Percentiles rank a stretch among this genome's conserved stretches.
Evolutionary conservation across 2,888 invertebrate genomes (phyloP).

Genomic region (Leptura quadrifasciata): DNA sequence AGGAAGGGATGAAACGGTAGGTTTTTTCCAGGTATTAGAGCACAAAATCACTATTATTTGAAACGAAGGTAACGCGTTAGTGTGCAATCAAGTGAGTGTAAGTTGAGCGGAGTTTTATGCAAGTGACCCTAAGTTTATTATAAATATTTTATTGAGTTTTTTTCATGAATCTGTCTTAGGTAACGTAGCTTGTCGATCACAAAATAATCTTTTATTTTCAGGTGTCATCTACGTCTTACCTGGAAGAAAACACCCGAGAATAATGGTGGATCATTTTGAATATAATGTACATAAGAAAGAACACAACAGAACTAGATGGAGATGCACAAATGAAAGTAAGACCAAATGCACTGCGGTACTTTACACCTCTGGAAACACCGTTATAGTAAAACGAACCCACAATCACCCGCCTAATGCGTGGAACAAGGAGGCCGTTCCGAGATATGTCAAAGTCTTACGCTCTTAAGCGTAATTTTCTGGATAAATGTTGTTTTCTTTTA

Average conservation of each 20-base stretch:
- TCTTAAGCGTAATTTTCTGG: background rate
- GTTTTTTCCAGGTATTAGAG: no score
- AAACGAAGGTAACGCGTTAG: no score
- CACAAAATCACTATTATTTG: no score
- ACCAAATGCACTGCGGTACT: constrained; percentile 57
- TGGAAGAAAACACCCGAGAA: constrained; percentile 61
- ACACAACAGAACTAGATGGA: constrained; percentile 58
- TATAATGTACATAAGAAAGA: constrained; percentile 58
- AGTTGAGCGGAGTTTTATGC: no score
- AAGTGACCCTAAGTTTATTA: no score
- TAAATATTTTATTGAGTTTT: no score
- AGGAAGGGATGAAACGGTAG: no score
- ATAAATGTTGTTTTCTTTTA: no score
- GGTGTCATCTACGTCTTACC: constrained; percentile 60
- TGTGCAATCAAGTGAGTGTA: no score
- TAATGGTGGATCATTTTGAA: constrained; percentile 59
- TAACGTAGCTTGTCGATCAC: background rate
- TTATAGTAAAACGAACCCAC: constrained; percentile 50
- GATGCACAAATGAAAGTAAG: constrained; percentile 56
- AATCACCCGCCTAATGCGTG: constrained; percentile 45
- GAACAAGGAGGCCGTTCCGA: constrained; percentile 33
- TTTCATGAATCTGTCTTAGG: no score
- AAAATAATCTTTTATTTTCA: constrained; percentile 44
- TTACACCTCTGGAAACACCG: constrained; percentile 54
- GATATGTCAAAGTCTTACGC: constrained; percentile 42